Percentiles rank a stretch among this genome's conserved stretches.
Evolutionary conservation across 2,797 vertebrate genomes (phyloP).

Genomic region (Echeneis naucrates): DNA sequence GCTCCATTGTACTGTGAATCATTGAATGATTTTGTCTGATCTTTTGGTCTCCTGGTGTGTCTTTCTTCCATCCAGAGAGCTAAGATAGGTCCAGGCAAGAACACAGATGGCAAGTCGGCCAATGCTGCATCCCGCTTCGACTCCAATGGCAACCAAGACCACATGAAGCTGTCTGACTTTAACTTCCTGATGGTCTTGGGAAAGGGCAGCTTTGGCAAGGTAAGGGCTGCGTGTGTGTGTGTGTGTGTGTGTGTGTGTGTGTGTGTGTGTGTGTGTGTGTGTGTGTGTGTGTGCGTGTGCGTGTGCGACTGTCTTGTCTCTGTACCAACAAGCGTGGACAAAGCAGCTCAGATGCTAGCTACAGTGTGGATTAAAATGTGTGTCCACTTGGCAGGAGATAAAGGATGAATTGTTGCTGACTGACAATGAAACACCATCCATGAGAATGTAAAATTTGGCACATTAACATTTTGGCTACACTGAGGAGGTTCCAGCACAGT

Average conservation of each 20-base stretch:
- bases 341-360: neutral
- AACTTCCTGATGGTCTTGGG: conserved; percentile 99
- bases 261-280: neutral
- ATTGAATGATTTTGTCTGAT: conserved; percentile 11
- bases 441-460: neutral
- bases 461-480: neutral
- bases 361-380: neutral
- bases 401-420: neutral
- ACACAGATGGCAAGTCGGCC: conserved; percentile 86
- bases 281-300: conserved; percentile 15
- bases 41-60: neutral
- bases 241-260: too few relatives aligned
- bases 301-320: neutral
- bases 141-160: conserved; percentile 94
- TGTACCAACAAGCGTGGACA: neutral
- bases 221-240: conserved; percentile 56
- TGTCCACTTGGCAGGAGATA: neutral
- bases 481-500: neutral
- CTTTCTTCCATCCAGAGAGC: conserved; percentile 86
- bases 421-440: neutral
- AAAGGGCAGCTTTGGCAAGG: conserved; percentile 99
- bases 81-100: conserved; percentile 91
- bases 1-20: neutral
- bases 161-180: conserved; percentile 95
- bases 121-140: conserved; percentile 92